phyloP scores from a whole-genome alignment of 2,888 invertebrate genomes.

The Temnothorax unifasciatus region DNA sequence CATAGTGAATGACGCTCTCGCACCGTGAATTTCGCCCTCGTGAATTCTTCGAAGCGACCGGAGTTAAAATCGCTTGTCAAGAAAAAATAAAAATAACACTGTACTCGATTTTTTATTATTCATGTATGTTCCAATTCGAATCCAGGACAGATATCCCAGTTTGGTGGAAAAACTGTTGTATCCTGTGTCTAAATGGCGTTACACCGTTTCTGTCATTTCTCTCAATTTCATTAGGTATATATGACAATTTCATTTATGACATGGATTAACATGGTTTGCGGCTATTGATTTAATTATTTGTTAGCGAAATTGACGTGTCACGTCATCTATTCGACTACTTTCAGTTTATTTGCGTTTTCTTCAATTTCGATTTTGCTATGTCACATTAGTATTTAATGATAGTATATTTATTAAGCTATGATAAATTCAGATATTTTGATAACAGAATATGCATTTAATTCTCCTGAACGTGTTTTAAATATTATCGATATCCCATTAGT shows the following conservation, averaged over 20 bases:
- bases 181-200: background rate
- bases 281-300: background rate
- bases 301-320: background rate
- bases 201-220: background rate
- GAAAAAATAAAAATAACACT: conserved; percentile 28
- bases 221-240: background rate
- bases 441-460: conserved; percentile 30
- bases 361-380: background rate
- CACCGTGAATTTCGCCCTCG: background rate
- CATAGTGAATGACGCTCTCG: background rate
- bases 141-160: background rate
- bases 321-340: background rate
- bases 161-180: background rate
- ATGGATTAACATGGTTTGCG: background rate
- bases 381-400: conserved; percentile 15
- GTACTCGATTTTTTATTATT: conserved; percentile 14
- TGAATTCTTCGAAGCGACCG: background rate
- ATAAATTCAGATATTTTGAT: conserved; percentile 4
- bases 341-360: background rate
- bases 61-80: background rate
- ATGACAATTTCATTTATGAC: background rate
- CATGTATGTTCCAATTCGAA: background rate
- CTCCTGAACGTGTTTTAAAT: background rate
- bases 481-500: conserved; percentile 27
- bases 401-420: background rate